Conservation (phyloP, 2,113 vertebrate genomes). For the Recurvirostra avosetta region DNA sequence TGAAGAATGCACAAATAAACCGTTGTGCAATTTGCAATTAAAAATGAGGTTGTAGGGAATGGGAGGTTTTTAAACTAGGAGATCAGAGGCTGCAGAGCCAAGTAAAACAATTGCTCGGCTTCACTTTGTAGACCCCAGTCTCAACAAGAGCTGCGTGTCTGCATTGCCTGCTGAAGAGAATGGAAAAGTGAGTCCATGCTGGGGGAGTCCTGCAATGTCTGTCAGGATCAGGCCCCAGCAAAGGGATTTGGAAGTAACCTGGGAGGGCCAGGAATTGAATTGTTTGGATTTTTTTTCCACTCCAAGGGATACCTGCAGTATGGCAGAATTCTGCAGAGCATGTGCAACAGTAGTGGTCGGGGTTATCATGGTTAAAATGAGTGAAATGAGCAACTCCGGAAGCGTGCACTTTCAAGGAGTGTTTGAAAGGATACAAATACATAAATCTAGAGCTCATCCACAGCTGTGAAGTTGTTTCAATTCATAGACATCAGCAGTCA, state of each 20-base stretch:
- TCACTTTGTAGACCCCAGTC: neutral
- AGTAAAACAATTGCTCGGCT: neutral
- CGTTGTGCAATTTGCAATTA: conserved; percentile 31
- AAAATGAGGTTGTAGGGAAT: conserved; percentile 14
- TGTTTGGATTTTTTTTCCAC: too few species aligned
- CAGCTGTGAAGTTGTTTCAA: neutral
- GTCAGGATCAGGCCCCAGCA: neutral
- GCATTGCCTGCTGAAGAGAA: neutral
- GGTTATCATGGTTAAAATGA: neutral
- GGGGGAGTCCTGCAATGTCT: neutral
- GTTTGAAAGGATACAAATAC: neutral
- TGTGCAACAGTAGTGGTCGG: neutral
- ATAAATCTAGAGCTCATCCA: neutral
- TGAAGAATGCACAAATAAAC: conserved; percentile 50
- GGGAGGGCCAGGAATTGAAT: neutral
- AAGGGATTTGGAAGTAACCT: neutral
- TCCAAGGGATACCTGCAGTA: neutral
- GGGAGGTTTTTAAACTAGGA: neutral
- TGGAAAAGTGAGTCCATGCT: neutral
- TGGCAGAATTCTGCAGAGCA: neutral
- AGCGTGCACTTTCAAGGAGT: neutral
- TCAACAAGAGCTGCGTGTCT: neutral
- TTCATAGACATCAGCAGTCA: neutral
- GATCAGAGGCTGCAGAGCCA: neutral
- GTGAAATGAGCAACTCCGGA: neutral